These are phyloP conservation scores for Pionites leucogaster DNA, from an alignment of 2,113 vertebrate species.

Conservation along the genomic window DNA sequence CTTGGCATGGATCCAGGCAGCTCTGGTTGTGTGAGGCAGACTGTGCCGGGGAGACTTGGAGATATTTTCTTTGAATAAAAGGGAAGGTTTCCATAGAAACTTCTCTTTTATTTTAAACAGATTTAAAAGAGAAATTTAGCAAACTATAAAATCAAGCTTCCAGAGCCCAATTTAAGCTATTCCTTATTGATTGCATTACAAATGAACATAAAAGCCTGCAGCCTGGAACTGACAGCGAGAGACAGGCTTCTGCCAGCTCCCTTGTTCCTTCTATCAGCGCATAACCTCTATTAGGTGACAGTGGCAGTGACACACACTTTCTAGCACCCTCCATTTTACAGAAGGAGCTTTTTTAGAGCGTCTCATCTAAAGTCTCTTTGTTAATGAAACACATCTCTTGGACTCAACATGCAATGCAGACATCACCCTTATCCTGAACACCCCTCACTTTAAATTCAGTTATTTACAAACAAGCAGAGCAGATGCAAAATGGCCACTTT, in stretches of 20 bases:
- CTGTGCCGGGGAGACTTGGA: not conserved
- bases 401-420: not conserved
- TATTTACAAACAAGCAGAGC: not conserved
- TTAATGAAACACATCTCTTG: not conserved
- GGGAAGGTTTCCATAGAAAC: conserved; percentile 65
- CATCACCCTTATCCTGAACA: not conserved
- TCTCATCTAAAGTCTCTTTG: not conserved
- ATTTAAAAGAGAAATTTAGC: conserved; percentile 48
- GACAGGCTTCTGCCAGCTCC: conserved; percentile 41
- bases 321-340: conserved; percentile 15
- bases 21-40: not conserved
- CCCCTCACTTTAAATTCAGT: not conserved
- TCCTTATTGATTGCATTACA: conserved; percentile 48
- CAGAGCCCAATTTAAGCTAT: conserved; percentile 39
- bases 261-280: conserved; percentile 32
- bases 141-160: conserved; percentile 56
- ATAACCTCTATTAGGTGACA: conserved; percentile 49
- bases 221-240: conserved; percentile 42
- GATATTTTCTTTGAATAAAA: conserved; percentile 26
- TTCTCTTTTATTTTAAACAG: conserved; percentile 57
- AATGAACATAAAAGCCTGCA: conserved; percentile 59
- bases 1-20: not conserved
- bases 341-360: not conserved
- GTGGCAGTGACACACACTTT: conserved; percentile 11
- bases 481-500: not conserved